phyloP scores from a whole-genome alignment of 37 sponge, comb jelly and placozoan species.

The Hormiphora californensis region DNA sequence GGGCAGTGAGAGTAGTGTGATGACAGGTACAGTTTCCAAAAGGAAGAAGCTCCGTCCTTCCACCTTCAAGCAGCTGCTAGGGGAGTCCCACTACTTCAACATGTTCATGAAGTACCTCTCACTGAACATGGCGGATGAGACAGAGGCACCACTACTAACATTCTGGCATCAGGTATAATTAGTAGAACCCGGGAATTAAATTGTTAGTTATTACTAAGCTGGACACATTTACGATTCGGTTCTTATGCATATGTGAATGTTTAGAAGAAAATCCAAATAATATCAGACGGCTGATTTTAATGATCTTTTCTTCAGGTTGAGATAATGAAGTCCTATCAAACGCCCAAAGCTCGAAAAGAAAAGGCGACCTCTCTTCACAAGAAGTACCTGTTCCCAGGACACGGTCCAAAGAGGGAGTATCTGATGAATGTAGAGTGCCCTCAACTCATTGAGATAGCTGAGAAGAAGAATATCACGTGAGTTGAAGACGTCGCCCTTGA shows the following conservation, averaged over 20 bases:
- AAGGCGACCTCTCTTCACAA: not conserved
- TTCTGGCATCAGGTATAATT: not conserved
- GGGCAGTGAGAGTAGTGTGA: not conserved
- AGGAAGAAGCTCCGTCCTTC: not conserved
- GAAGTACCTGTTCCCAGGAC: not conserved
- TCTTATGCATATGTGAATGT: not conserved
- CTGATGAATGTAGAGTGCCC: constrained; percentile 2
- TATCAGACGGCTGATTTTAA: not conserved
- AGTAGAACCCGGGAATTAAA: not conserved
- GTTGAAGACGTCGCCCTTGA: too few species aligned
- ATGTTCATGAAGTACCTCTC: not conserved
- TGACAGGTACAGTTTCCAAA: not conserved
- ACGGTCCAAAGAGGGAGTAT: not conserved
- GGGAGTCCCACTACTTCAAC: not conserved
- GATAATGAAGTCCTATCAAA: constrained; percentile 11
- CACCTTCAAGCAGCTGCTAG: not conserved
- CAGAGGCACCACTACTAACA: not conserved
- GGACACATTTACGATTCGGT: not conserved
- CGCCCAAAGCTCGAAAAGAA: not conserved
- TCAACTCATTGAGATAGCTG: not conserved
- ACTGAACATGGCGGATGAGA: not conserved
- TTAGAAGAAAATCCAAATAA: too few species aligned
- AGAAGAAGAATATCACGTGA: not conserved
- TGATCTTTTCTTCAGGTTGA: not conserved
- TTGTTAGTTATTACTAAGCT: not conserved